Evolutionary conservation across 2,888 invertebrate species (phyloP), one percentile per base, ranked within the genome.

Genomic region (Zygaena filipendulae): DNA sequence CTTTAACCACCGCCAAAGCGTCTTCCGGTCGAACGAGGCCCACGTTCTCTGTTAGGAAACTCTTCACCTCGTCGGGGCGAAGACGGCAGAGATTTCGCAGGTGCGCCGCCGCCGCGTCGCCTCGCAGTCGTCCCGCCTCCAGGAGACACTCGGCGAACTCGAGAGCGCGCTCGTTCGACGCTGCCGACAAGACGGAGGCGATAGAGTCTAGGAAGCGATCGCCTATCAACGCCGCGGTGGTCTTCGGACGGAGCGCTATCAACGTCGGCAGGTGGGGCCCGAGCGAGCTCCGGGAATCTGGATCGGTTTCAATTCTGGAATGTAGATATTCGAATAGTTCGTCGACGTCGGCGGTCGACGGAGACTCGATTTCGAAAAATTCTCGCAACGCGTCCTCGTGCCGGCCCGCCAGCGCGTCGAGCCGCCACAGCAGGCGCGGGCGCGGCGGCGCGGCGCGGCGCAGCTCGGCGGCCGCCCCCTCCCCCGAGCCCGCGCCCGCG

Each of bases 11-110:
- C 3, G 42, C 40, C 10, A 79, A 47, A 16, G 79, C 75, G 10
- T 68, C 64, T 40, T 79, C 79, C 7, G 79, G 80, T 1, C 69
- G 55, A 5, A 79, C 54, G 14, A 59, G 38, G 3, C 74, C 69
- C 3, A 59, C 48, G 28, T 70, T 54, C 12, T 58, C 52, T 4
- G 35, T 32, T 4, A 80, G 46, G 33, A 77, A 77, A 0, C 37
- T 33, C 11, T 53, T 51, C 14, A 67, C 74, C 4, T 47, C 47
- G 3, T 27, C 27, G 1, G 72, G 67, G 1, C 56, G 49, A 12
- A 38, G 35, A 2, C 39, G 39, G 39, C 75, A 72, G 19, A 74
- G 49, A 19, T 53, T 52, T 18, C 62, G 56, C 30, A 77, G 43
- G 28, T 74, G 59, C 3, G 45, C 47, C 2, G 54, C 49, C 3